Evolutionary conservation across 2,797 vertebrate genomes (phyloP).

Genomic region (Strix occidentalis): DNA sequence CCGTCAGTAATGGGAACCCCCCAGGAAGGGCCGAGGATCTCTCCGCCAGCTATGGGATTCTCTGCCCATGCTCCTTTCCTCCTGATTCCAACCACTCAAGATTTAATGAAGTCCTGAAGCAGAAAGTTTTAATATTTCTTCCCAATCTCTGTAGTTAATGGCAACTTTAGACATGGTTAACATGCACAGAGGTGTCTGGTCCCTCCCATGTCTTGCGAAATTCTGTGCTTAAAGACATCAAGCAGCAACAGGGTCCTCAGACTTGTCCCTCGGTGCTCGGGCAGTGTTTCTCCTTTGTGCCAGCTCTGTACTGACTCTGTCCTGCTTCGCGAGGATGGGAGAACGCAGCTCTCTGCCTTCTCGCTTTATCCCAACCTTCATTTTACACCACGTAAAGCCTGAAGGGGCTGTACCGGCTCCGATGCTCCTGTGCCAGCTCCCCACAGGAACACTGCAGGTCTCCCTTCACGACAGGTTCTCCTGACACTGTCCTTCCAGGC

Average conservation of each 20-base stretch:
- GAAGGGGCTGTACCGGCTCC: neutral
- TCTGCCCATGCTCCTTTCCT: neutral
- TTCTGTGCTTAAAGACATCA: neutral
- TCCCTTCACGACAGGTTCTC: neutral
- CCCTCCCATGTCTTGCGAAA: neutral
- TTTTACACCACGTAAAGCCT: neutral
- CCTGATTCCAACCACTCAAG: neutral
- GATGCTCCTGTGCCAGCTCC: neutral
- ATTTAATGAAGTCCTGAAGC: neutral
- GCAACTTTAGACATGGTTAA: neutral
- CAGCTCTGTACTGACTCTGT: neutral
- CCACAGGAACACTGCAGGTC: neutral
- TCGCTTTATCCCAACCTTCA: neutral
- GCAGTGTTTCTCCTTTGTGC: neutral
- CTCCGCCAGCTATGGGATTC: neutral
- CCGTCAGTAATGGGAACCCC: neutral
- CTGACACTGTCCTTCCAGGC: neutral
- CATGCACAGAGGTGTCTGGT: neutral
- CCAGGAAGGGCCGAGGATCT: neutral
- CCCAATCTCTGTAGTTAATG: neutral
- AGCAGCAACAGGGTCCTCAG: neutral
- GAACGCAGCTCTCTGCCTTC: fast-evolving
- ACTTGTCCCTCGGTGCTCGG: neutral
- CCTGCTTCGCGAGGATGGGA: neutral
- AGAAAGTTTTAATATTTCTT: neutral